These are phyloP conservation scores for Dysmachus trigonus DNA, from an alignment of 2,888 invertebrate species.

Conservation along the genomic window DNA sequence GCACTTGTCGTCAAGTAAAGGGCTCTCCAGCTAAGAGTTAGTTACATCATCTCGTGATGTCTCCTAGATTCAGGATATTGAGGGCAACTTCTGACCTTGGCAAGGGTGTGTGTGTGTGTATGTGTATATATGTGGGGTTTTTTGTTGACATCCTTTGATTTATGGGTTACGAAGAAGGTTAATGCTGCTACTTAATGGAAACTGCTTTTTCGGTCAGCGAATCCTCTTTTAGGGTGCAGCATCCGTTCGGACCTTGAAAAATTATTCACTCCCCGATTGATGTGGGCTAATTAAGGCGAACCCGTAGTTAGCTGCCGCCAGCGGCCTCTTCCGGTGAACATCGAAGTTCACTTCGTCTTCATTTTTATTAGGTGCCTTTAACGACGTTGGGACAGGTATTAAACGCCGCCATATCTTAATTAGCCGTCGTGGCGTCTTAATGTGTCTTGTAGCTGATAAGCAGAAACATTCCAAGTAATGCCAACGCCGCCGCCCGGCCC, in stretches of 20 bases:
- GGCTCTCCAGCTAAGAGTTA: slow-evolving; percentile 25
- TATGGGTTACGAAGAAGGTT: background rate
- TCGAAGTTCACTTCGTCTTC: background rate
- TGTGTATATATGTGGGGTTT: background rate
- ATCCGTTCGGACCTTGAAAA: background rate
- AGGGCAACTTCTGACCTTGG: slow-evolving; percentile 21
- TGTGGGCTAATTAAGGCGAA: background rate
- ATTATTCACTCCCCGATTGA: background rate
- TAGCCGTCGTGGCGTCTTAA: background rate
- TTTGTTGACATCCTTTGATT: background rate
- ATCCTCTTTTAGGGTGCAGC: background rate
- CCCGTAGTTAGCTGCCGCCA: background rate
- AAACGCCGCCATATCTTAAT: background rate
- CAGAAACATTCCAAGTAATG: background rate
- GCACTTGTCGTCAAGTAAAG: slow-evolving; percentile 20
- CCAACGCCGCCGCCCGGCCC: background rate
- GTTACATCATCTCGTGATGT: slow-evolving; percentile 28
- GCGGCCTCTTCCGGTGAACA: background rate
- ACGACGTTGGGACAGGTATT: background rate
- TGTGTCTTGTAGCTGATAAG: slow-evolving; percentile 4
- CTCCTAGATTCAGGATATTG: slow-evolving; percentile 17
- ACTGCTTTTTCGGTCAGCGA: background rate
- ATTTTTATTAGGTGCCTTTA: background rate
- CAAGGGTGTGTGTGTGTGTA: background rate
- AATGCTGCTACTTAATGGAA: background rate